A percentile compares a stretch with the other conserved stretches of the same genome.
Evolutionary conservation across 2,888 invertebrate genomes (phyloP).

Genomic region (Callosobruchus maculatus): DNA sequence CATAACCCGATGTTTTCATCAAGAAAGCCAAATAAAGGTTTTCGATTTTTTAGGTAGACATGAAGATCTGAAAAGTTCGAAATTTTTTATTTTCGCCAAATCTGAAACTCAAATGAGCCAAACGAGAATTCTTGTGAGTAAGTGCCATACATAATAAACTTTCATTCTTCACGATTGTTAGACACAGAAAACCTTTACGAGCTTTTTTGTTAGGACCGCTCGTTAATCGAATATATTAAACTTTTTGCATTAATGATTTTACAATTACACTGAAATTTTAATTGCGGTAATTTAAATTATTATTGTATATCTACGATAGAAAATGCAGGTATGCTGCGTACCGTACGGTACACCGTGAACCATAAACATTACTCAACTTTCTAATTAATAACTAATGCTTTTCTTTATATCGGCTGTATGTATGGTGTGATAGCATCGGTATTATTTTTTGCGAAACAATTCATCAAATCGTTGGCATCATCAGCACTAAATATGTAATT

Average conservation of each 20-base stretch:
- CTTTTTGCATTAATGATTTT: background rate
- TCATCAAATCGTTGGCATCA: background rate
- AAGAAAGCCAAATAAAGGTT: too few relatives aligned
- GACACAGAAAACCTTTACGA: background rate
- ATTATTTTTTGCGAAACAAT: background rate
- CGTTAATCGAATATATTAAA: background rate
- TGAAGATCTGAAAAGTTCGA: too few relatives aligned
- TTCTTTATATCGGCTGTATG: background rate
- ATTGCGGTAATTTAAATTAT: background rate
- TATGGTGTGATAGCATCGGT: background rate
- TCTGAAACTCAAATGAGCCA: too few relatives aligned
- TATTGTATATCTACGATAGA: background rate
- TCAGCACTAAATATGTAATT: too few relatives aligned
- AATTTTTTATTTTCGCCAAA: too few relatives aligned
- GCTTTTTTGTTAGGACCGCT: background rate
- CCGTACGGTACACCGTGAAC: background rate
- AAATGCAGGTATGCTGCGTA: background rate
- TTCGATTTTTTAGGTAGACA: too few relatives aligned
- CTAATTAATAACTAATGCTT: background rate
- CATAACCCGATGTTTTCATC: too few relatives aligned
- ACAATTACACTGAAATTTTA: background rate
- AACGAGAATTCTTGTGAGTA: too few relatives aligned
- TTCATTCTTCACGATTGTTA: background rate
- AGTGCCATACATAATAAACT: too few relatives aligned
- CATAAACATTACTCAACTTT: background rate